phyloP scores from a whole-genome alignment of 2,888 invertebrate genomes.

The Anarsia innoxiella region DNA sequence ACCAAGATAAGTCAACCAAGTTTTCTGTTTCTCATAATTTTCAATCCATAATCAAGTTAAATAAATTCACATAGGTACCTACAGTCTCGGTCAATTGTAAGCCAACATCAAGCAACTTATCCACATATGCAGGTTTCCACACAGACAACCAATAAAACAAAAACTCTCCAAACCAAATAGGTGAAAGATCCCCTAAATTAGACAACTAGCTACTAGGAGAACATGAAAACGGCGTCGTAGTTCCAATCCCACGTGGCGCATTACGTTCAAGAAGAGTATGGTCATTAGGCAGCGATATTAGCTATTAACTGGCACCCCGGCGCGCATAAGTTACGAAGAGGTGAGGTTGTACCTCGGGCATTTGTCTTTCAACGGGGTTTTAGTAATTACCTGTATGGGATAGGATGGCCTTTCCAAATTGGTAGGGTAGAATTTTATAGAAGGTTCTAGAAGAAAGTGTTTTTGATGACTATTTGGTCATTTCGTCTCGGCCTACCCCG shows the following conservation, averaged over 20 bases:
- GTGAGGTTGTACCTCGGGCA: constrained; percentile 30
- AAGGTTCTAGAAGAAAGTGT: not conserved
- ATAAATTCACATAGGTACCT: no score
- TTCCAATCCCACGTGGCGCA: constrained; percentile 58
- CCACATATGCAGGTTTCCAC: constrained; percentile 1
- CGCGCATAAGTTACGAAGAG: constrained; percentile 52
- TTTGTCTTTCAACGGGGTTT: constrained; percentile 49
- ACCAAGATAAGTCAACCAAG: no score
- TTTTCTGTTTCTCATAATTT: no score
- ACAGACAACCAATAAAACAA: constrained; percentile 10
- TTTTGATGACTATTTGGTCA: not conserved
- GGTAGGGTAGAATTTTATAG: no score
- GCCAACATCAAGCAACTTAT: no score
- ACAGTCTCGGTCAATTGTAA: no score
- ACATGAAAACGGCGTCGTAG: constrained; percentile 36
- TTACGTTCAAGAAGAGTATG: constrained; percentile 66
- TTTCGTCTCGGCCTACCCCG: no score
- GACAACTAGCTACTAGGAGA: no score
- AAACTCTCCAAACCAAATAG: constrained; percentile 20
- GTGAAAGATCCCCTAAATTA: constrained; percentile 36
- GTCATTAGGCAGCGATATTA: constrained; percentile 74
- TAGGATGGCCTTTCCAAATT: not conserved
- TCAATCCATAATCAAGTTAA: no score
- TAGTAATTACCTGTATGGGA: constrained; percentile 28
- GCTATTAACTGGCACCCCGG: constrained; percentile 67